These are phyloP conservation scores for Lagorchestes hirsutus DNA, from an alignment of 2,797 vertebrate genomes.

Conservation along the genomic window DNA sequence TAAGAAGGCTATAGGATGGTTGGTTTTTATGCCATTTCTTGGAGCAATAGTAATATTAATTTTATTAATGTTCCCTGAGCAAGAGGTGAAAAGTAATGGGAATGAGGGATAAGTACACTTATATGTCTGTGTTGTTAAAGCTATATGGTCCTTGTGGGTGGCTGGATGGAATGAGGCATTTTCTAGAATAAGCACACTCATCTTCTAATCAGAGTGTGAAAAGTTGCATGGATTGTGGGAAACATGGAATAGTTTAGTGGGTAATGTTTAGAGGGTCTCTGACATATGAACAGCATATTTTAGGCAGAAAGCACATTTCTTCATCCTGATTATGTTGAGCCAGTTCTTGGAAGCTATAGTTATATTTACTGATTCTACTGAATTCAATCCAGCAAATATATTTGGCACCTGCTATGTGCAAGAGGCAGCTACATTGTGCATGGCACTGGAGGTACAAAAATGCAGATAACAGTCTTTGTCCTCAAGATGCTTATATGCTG, in stretches of 20 bases:
- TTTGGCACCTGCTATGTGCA: background rate
- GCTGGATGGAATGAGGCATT: background rate
- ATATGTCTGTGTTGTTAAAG: background rate
- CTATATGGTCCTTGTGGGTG: rapidly evolving
- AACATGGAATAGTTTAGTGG: background rate
- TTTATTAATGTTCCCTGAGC: no score
- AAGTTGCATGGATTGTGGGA: background rate
- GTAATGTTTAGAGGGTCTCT: background rate
- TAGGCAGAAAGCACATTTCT: background rate
- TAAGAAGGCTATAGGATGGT: no score
- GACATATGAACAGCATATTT: background rate
- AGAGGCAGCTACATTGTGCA: background rate
- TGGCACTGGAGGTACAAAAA: background rate
- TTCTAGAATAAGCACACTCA: background rate
- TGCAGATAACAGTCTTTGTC: background rate
- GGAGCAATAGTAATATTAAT: no score
- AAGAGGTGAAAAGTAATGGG: no score
- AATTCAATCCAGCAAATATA: background rate
- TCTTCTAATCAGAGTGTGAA: background rate
- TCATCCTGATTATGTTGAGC: background rate
- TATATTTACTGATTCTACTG: background rate
- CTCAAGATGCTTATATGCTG: background rate
- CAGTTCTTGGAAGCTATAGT: background rate
- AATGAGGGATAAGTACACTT: background rate
- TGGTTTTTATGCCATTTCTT: no score